These are phyloP conservation scores for Cephus rjabovi DNA, from an alignment of 2,888 invertebrate genomes.

Conservation along the genomic window DNA sequence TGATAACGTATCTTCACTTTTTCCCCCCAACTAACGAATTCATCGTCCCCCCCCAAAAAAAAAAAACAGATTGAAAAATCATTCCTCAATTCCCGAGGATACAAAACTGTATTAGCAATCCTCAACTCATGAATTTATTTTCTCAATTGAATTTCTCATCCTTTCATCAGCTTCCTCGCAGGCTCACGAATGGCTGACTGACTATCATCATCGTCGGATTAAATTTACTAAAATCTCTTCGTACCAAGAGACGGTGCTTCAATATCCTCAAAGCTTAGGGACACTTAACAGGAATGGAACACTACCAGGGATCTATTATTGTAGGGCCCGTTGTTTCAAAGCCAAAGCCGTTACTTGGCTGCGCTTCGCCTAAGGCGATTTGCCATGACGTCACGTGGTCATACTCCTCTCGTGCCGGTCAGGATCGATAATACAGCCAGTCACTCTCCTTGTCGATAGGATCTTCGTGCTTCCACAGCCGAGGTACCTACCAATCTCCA, in stretches of 20 bases:
- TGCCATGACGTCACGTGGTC: not conserved
- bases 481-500: not conserved
- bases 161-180: not conserved
- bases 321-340: constrained; percentile 19
- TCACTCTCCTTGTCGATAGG: not conserved
- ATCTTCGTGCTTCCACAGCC: not conserved
- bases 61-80: no score
- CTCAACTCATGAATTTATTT: not conserved
- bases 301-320: constrained; percentile 17
- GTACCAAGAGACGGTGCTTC: not conserved
- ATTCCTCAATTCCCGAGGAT: not conserved
- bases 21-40: not conserved
- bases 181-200: not conserved
- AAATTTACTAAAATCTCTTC: not conserved
- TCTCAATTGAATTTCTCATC: not conserved
- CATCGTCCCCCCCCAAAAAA: no score
- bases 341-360: constrained; percentile 14
- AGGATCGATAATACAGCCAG: not conserved
- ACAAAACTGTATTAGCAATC: not conserved
- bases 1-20: not conserved
- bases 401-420: not conserved
- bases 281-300: constrained; percentile 24
- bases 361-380: constrained; percentile 4
- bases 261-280: constrained; percentile 19
- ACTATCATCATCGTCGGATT: not conserved